Evolutionary conservation across 2,888 invertebrate genomes (phyloP).

Genomic region (Yponomeuta sedellus): DNA sequence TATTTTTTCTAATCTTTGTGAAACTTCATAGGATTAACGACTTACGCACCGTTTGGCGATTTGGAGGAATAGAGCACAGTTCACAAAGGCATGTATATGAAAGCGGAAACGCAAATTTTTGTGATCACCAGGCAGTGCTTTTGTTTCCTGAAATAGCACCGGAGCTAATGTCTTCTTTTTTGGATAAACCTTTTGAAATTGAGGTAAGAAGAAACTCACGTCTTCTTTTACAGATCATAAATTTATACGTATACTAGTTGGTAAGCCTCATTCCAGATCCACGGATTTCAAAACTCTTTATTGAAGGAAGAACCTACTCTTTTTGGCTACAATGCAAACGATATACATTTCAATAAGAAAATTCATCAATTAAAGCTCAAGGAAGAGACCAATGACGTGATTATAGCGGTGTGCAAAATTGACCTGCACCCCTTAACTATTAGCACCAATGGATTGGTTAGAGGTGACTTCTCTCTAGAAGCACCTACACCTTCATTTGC

Average conservation of each 20-base stretch:
- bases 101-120: neutral
- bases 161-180: slow-evolving; percentile 33
- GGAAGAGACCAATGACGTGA: slow-evolving; percentile 37
- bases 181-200: slow-evolving; percentile 42
- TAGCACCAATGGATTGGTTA: slow-evolving; percentile 38
- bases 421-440: slow-evolving; percentile 42
- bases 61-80: slow-evolving; percentile 36
- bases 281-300: slow-evolving; percentile 33
- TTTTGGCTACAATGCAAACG: slow-evolving; percentile 48
- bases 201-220: slow-evolving; percentile 34
- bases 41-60: slow-evolving; percentile 32
- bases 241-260: neutral
- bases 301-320: slow-evolving; percentile 27
- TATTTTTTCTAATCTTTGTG: no score
- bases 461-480: slow-evolving; percentile 52
- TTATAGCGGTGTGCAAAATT: slow-evolving; percentile 54
- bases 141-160: slow-evolving; percentile 29
- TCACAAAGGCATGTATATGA: slow-evolving; percentile 26
- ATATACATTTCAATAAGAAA: slow-evolving; percentile 34
- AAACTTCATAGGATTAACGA: neutral
- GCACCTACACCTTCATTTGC: slow-evolving; percentile 36
- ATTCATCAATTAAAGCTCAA: slow-evolving; percentile 23
- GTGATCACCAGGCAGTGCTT: slow-evolving; percentile 44
- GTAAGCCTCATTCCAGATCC: slow-evolving; percentile 36
- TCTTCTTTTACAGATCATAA: neutral